Evolutionary conservation across 2,797 vertebrate genomes (phyloP).

Genomic region (Podarcis lilfordi): DNA sequence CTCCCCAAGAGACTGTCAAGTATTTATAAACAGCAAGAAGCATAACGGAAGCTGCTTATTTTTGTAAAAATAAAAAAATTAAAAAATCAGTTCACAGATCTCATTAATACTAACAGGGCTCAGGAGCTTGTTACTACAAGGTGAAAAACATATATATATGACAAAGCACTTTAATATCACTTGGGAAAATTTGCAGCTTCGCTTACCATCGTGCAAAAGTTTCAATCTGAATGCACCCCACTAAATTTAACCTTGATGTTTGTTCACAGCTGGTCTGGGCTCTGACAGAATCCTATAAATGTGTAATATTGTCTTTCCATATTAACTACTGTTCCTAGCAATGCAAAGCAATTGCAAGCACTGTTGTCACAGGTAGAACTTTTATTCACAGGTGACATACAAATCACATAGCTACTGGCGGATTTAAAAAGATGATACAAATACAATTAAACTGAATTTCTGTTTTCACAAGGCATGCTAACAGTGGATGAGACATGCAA

Average conservation of each 20-base stretch:
- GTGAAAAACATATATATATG: background rate
- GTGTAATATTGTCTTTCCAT: background rate
- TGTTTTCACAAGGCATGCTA: background rate
- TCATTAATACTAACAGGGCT: background rate
- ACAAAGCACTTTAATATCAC: background rate
- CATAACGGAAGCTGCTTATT: background rate
- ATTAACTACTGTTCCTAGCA: background rate
- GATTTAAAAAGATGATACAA: background rate
- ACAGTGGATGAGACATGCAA: background rate
- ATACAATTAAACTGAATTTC: background rate
- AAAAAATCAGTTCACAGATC: background rate
- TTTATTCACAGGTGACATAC: background rate
- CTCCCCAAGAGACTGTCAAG: slow-evolving; percentile 41
- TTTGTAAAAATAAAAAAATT: background rate
- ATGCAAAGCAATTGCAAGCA: background rate
- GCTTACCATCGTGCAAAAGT: background rate
- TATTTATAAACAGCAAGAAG: slow-evolving; percentile 47
- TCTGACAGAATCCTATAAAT: background rate
- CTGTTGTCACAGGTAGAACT: background rate
- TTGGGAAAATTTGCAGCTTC: background rate
- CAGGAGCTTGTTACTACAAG: background rate
- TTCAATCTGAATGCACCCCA: background rate
- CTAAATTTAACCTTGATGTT: background rate
- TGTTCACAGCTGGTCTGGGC: background rate
- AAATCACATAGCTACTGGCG: background rate